Evolutionary conservation across 2,888 invertebrate species (phyloP), one percentile per base, ranked within the genome.

Genomic region (Shargacucullia verbasci): DNA sequence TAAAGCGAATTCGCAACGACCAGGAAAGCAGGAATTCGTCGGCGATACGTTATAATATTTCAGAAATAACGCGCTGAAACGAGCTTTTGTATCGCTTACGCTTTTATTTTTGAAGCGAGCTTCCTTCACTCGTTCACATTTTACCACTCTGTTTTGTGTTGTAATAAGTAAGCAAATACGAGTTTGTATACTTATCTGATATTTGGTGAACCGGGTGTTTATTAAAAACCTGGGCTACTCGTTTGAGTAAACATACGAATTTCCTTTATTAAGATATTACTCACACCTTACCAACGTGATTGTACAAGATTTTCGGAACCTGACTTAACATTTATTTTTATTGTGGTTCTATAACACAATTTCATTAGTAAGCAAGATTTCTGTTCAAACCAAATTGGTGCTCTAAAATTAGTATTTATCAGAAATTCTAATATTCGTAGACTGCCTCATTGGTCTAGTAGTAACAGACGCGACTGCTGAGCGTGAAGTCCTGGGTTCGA

Each of bases 31-130:
- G 12, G 31, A 37, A 62, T 47, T 9, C 20, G n/a, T 44, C 38
- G 25, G 34, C 29, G 6, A 34, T 29, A 65, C 35, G 29, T 29
- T 29, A 29, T 14, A 15, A 47, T 12, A n/a, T 20, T 27, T 33
- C 14, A 12, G 8, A 10, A 39, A 35, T 59, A 31, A 39, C 11
- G 0, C 34, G 8, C 13, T 40, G 27, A 44, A 60, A 40, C 14
- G 11, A 37, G 27, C 27, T 50, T 33, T 12, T n/a, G 9, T 67
- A 33, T 44, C 14, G 34, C 14, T 67, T 7, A 15, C 7, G 44
- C 31, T 8, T 44, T 65, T 48, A 37, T 59, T 44, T 35, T 43
- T 31, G 8, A n/a, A 59, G 34, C n/a, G 1, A 45, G 20, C 6
- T 40, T 14, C 34, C 13, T 15, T 33, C 14, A 4, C 35, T 13